phyloP scores from a whole-genome alignment of 2,113 vertebrate species.

The human region DNA sequence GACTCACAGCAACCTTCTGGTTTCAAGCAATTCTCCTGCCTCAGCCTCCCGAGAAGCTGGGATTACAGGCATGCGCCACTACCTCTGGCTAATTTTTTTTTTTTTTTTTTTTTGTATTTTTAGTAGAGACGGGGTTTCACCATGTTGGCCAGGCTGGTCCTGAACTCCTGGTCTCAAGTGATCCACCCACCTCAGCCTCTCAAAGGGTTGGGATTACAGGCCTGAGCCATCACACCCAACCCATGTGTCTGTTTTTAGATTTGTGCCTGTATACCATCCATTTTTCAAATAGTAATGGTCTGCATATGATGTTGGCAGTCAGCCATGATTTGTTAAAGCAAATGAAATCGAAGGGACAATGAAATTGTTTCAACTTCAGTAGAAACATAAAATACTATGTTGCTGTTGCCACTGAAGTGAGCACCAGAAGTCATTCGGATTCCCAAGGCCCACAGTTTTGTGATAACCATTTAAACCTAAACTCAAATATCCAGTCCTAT shows the following conservation, averaged over 20 bases:
- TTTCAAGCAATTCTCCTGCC: no score
- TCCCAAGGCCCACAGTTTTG: neutral
- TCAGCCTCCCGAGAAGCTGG: no score
- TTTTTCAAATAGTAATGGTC: neutral
- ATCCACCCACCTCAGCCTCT: no score
- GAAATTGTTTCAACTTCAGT: neutral
- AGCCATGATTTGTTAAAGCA: neutral
- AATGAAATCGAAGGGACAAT: neutral
- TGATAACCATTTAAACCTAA: neutral
- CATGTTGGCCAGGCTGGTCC: no score
- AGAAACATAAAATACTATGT: neutral
- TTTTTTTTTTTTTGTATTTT: no score
- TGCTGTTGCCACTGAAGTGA: neutral
- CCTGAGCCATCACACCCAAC: no score
- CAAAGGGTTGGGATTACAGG: no score
- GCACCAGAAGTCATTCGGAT: neutral
- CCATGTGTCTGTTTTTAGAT: neutral
- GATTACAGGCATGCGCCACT: no score
- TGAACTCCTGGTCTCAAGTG: no score
- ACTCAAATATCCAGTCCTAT: neutral
- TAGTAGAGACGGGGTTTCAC: no score
- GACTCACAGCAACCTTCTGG: no score
- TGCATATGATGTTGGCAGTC: neutral
- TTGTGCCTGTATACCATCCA: neutral
- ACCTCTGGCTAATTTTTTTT: no score